Evolutionary conservation across 2,797 vertebrate genomes (phyloP).

Genomic region (Lacerta bilineata): DNA sequence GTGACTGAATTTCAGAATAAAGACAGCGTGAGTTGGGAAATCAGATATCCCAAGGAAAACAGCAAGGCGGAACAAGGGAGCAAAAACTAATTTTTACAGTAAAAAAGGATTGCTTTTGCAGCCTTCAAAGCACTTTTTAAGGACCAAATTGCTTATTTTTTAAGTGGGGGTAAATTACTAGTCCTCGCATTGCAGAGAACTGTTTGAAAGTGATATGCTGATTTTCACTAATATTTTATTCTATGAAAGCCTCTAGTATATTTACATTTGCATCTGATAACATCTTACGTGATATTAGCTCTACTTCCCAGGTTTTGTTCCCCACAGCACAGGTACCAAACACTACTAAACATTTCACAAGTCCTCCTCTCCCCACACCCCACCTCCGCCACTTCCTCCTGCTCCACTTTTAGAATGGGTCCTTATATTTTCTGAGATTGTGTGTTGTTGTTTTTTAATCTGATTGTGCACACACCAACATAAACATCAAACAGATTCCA

Average conservation of each 20-base stretch:
- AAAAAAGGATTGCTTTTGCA: not conserved
- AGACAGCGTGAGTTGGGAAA: conserved; percentile 4
- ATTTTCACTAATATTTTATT: not conserved
- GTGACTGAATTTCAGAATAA: conserved; percentile 38
- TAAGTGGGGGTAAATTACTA: not conserved
- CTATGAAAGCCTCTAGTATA: not conserved
- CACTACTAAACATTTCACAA: not conserved
- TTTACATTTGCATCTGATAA: not conserved
- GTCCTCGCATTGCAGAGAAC: not conserved
- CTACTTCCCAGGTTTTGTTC: not conserved
- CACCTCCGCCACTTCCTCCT: not conserved
- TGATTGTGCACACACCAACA: not conserved
- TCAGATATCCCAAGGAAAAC: conserved; percentile 12
- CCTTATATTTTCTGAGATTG: not conserved
- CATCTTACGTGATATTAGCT: not conserved
- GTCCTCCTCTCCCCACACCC: not conserved
- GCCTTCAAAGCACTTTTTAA: not conserved
- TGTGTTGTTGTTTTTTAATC: not conserved
- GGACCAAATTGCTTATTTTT: not conserved
- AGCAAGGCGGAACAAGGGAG: not conserved
- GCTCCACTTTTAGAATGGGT: not conserved
- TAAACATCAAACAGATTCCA: not conserved
- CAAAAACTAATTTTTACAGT: not conserved
- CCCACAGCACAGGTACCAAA: not conserved
- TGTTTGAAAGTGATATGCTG: not conserved